phyloP scores from a whole-genome alignment of 2,888 invertebrate genomes.

The Ophion slaviceki region DNA sequence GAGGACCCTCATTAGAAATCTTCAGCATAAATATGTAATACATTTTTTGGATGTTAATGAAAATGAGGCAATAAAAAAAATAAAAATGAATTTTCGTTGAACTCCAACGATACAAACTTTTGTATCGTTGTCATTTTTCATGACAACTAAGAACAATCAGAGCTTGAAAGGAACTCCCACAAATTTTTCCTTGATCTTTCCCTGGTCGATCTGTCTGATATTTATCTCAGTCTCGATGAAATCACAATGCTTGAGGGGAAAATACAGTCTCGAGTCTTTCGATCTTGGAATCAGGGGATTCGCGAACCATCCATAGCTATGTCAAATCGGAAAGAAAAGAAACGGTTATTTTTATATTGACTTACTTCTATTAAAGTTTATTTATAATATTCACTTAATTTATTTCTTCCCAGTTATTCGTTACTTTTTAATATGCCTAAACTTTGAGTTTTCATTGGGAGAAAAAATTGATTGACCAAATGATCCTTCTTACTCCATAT shows the following conservation, averaged over 20 bases:
- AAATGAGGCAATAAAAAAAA: no score
- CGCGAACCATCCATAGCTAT: conserved; percentile 79
- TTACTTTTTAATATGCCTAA: not conserved
- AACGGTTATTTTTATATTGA: conserved; percentile 47
- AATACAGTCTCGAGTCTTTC: conserved; percentile 75
- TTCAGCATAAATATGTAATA: no score
- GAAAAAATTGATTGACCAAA: not conserved
- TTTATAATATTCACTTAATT: not conserved
- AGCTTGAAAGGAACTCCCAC: conserved; percentile 73
- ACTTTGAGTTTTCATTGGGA: not conserved
- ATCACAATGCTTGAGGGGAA: conserved; percentile 71
- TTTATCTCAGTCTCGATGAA: conserved; percentile 75
- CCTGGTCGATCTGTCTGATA: conserved; percentile 70
- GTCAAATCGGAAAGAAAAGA: conserved; percentile 20
- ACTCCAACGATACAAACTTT: not conserved
- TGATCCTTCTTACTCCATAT: conserved; percentile 77
- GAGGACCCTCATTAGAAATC: no score
- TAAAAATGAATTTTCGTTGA: no score
- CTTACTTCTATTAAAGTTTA: not conserved
- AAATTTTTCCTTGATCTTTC: conserved; percentile 71
- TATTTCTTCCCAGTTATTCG: not conserved
- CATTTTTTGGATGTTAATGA: no score
- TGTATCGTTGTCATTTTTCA: no score
- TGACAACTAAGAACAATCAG: conserved; percentile 37
- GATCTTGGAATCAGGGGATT: conserved; percentile 72